Evolutionary conservation across 2,113 vertebrate species (phyloP).

Genomic region (Oreotrochilus melanogaster): DNA sequence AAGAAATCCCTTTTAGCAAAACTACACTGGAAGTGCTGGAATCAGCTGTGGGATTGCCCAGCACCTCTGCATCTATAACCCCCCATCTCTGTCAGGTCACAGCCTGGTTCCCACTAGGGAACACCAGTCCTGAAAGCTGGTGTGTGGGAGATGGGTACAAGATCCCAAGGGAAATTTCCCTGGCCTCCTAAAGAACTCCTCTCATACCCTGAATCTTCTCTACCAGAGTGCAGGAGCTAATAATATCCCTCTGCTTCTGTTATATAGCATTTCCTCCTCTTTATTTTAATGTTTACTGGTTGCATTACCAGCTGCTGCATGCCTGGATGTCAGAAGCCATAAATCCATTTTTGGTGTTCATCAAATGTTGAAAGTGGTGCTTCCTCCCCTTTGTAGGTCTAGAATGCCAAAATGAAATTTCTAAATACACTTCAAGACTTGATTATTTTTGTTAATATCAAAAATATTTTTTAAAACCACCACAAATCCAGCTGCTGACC

Average conservation of each 20-base stretch:
- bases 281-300: slow-evolving; percentile 15
- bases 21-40: not conserved
- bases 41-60: not conserved
- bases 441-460: not conserved
- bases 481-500: not conserved
- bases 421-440: not conserved
- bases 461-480: not conserved
- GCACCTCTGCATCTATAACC: not conserved
- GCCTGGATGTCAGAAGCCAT: not conserved
- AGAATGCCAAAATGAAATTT: not conserved
- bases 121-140: not conserved
- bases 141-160: not conserved
- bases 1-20: not conserved
- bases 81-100: not conserved
- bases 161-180: rapidly evolving
- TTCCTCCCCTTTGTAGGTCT: not conserved
- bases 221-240: slow-evolving; percentile 1
- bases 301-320: slow-evolving; percentile 12
- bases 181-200: not conserved
- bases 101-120: not conserved
- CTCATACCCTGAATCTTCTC: not conserved
- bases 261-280: slow-evolving; percentile 31
- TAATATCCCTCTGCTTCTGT: slow-evolving; percentile 1
- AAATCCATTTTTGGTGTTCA: not conserved
- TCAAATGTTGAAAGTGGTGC: not conserved